Conservation (phyloP, 2,888 invertebrate genomes). For the Nematopogon swammerdamellus region DNA sequence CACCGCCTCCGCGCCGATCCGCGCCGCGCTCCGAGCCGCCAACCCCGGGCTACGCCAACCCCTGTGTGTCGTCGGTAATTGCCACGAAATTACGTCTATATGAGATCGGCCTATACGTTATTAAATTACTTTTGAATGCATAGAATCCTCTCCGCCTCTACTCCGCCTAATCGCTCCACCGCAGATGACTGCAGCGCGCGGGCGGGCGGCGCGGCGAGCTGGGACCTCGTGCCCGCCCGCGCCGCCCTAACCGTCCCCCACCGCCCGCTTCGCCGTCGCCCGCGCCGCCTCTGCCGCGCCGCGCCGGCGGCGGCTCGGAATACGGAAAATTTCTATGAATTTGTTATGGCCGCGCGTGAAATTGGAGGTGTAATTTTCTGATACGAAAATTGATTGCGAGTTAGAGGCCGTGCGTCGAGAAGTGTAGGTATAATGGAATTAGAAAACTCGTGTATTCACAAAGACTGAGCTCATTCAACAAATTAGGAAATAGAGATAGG, state of each 20-base stretch:
- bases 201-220: neutral
- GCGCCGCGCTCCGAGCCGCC: no score
- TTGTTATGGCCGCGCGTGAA: neutral
- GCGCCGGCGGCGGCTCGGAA: neutral
- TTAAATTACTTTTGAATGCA: constrained; percentile 40
- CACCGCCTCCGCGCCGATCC: no score
- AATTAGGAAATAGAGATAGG: no score
- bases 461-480: no score
- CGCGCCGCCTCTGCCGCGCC: no score
- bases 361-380: neutral
- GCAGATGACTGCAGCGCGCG: neutral
- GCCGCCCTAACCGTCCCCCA: no score
- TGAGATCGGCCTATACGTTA: constrained; percentile 29
- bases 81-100: constrained; percentile 33
- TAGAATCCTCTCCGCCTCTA: constrained; percentile 32
- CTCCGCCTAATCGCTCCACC: neutral
- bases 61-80: neutral
- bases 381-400: neutral
- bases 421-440: no score
- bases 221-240: no score
- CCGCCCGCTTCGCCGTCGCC: no score
- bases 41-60: neutral
- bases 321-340: neutral
- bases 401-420: neutral
- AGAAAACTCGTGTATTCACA: no score